Evolutionary conservation across 2,888 invertebrate genomes (phyloP).

Genomic region (Protodeltote pygarga): DNA sequence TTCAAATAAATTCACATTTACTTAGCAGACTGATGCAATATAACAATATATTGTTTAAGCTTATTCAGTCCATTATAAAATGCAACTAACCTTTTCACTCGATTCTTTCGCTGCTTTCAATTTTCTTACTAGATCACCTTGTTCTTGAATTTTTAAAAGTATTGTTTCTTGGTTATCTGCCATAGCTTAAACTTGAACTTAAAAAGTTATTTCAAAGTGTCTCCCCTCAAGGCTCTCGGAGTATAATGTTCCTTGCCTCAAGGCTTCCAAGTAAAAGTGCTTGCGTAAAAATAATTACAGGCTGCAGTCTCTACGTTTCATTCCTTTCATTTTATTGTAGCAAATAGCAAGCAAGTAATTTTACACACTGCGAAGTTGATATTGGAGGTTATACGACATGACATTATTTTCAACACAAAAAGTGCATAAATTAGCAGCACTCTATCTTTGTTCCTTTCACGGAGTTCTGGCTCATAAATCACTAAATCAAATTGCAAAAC

Average conservation of each 20-base stretch:
- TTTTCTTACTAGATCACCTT: conserved; percentile 93
- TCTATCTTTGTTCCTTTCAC: too few species aligned
- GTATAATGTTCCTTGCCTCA: conserved; percentile 33
- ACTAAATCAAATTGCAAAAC: too few species aligned
- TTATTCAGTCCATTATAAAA: not conserved
- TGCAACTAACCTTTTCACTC: conserved; percentile 88
- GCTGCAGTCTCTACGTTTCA: conserved; percentile 59
- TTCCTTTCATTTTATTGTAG: conserved; percentile 69
- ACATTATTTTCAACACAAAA: too few species aligned
- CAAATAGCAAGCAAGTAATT: conserved; percentile 43
- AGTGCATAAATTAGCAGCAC: too few species aligned
- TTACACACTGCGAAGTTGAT: conserved; percentile 17
- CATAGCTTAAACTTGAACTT: conserved; percentile 60
- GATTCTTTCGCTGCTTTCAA: conserved; percentile 93
- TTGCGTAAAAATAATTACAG: conserved; percentile 61
- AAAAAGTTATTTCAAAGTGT: conserved; percentile 31
- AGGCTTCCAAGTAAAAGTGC: conserved; percentile 64
- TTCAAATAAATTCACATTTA: conserved; percentile 45
- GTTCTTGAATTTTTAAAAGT: conserved; percentile 83
- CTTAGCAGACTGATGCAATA: conserved; percentile 59
- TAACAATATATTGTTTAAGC: conserved; percentile 20
- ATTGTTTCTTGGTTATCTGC: conserved; percentile 72
- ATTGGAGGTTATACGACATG: conserved; percentile 38
- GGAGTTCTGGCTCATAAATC: too few species aligned
- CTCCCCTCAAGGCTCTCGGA: conserved; percentile 60